Evolutionary conservation across 2,113 vertebrate species (phyloP).

Genomic region (Epinephelus moara): DNA sequence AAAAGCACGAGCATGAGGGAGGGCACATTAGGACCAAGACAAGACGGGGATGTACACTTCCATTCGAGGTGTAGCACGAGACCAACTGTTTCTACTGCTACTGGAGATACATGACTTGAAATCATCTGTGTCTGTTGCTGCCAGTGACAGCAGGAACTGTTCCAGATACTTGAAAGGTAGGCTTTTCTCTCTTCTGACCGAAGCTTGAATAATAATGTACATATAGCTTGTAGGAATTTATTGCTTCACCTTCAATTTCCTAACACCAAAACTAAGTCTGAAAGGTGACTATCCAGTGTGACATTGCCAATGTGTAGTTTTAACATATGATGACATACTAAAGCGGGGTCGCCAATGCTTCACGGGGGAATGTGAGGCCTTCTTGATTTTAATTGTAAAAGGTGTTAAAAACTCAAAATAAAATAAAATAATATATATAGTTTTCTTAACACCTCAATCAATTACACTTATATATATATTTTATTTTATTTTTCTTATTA

Average conservation of each 20-base stretch:
- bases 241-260: background rate
- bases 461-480: no score
- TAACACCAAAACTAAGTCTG: background rate
- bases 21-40: slow-evolving; percentile 15
- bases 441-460: no score
- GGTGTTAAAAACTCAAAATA: no score
- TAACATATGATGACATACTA: background rate
- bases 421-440: no score
- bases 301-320: background rate
- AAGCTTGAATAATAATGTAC: background rate
- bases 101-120: background rate
- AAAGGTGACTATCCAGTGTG: no score
- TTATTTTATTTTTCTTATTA: no score
- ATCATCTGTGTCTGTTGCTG: slow-evolving; percentile 13
- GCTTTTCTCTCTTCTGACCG: slow-evolving; percentile 5
- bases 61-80: background rate
- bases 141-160: background rate
- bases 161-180: slow-evolving; percentile 47
- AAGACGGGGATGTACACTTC: background rate
- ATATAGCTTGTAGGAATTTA: background rate
- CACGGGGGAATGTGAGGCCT: no score
- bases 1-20: slow-evolving; percentile 31
- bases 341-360: background rate
- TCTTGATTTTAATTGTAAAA: no score
- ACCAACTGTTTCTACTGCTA: slow-evolving; percentile 10